These are phyloP conservation scores for Cynodonichthys magdalenae DNA, from an alignment of 2,797 vertebrate species.

Conservation along the genomic window DNA sequence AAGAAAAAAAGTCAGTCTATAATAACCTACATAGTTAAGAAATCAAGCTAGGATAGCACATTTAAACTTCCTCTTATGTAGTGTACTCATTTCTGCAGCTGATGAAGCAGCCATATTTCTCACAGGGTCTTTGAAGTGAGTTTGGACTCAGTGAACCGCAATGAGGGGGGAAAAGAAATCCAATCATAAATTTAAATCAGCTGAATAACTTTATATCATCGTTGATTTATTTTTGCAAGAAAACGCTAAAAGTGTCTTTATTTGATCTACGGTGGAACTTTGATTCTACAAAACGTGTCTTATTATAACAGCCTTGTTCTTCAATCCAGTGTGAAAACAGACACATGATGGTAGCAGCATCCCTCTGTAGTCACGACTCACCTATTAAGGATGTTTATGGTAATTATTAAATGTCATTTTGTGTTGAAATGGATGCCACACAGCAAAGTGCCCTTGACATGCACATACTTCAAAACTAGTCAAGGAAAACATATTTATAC, in stretches of 20 bases:
- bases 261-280: constrained; percentile 1
- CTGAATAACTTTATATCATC: background rate
- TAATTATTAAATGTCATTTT: no score
- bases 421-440: no score
- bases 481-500: no score
- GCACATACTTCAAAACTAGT: no score
- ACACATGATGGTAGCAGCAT: background rate
- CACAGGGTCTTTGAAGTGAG: background rate
- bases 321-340: background rate
- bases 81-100: no score
- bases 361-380: background rate
- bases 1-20: no score
- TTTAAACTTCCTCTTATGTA: no score
- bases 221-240: background rate
- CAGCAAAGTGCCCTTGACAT: no score
- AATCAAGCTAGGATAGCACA: no score
- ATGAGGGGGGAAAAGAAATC: background rate
- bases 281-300: constrained; percentile 12
- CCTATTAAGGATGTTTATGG: background rate
- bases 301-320: background rate
- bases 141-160: constrained; percentile 3
- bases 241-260: background rate
- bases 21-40: no score
- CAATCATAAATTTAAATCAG: constrained; percentile 2
- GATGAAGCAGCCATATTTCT: constrained; percentile 2